Evolutionary conservation across 2,888 invertebrate species (phyloP), one percentile per base, ranked within the genome.

Genomic region (Diadegma fenestrale): DNA sequence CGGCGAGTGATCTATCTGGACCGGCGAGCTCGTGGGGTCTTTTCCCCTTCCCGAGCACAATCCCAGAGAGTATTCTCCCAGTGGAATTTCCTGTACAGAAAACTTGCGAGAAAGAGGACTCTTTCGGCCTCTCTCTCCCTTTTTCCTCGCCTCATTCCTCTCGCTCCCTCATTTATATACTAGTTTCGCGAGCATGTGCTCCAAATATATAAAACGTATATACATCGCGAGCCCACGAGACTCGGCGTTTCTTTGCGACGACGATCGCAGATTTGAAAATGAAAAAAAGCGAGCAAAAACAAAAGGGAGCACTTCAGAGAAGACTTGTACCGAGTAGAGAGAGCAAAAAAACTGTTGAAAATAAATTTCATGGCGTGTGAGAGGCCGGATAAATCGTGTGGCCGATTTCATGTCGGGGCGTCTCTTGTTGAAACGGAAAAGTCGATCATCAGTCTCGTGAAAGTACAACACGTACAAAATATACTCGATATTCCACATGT

Each of bases 1-100:
- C 91, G 87, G 88, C 85, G 89, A 89, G 88, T 92, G 91, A 92
- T 92, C 92, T 92, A 92, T 92, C 89, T 91, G 91, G 91, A 91
- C 90, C 91, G 90, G 89, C 80, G 81, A 81, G 78, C 86, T 88
- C 88, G 86, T 86, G 88, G 63, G 80, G 80, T 80, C 80, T 79
- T 71, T 76, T 51, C 64, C 33, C 78, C 75, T 33, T 37, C 61
- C 66, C 54, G 45, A 6, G 26, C 58, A 2, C 33, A 48, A 45
- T 19, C 64, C 37, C 58, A 48, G 33, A 48, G 33, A 26, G 10
- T 45, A 83, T 82, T 82, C 41, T 83, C 66, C 22, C 48, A 45
- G 64, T 68, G 66, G 84, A 88, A 37, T 64, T 37, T 17, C 43
- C 61, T 61, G 81, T 66, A 85, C 84, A 79, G 69, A 51, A 82